Evolutionary conservation across 1,140 invertebrate genomes (phyloP).

Genomic region (Yoshiicerus persimilis): DNA sequence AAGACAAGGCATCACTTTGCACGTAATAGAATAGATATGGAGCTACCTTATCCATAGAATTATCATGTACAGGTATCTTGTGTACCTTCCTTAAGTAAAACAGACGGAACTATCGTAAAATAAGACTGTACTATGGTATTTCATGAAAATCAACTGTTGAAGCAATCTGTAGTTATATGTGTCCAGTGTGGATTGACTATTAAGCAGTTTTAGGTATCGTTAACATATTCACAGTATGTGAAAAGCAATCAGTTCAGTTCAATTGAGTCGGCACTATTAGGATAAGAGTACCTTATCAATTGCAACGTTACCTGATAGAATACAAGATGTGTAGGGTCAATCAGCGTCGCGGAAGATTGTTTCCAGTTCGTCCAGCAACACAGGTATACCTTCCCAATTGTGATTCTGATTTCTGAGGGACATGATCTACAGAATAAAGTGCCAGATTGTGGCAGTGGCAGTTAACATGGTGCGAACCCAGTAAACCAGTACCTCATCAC

Average conservation of each 20-base stretch:
- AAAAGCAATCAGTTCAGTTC: neutral
- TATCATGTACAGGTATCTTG: no score
- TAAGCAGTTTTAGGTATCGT: neutral
- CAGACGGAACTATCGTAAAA: neutral
- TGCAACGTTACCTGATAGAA: neutral
- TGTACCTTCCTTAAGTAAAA: neutral
- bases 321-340: neutral
- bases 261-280: neutral
- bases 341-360: neutral
- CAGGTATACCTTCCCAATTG: neutral
- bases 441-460: neutral
- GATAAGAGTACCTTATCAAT: neutral
- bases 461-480: neutral
- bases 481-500: neutral
- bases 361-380: neutral
- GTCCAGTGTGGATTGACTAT: no score
- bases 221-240: neutral
- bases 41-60: no score
- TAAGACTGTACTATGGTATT: neutral
- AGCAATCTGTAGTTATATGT: no score
- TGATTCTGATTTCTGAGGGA: neutral
- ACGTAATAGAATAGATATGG: neutral
- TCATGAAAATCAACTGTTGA: neutral
- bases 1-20: neutral
- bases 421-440: neutral